Evolutionary conservation across 92 coral and sea anemone species (phyloP).

Genomic region (Paragorgia papillata): DNA sequence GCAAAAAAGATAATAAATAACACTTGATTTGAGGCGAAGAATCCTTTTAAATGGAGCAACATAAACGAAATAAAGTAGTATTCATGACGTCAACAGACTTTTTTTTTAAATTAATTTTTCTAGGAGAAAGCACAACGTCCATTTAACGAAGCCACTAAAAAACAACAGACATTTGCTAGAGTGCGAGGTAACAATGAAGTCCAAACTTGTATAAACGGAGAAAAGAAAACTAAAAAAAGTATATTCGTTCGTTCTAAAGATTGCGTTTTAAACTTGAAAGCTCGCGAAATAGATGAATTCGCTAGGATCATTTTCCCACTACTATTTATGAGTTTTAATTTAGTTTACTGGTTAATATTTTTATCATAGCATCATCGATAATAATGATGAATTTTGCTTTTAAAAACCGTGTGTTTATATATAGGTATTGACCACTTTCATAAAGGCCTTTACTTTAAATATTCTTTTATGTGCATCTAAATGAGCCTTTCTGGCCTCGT

Average conservation of each 20-base stretch:
- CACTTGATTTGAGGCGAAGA: too few species aligned
- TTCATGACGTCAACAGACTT: too few species aligned
- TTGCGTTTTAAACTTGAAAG: constrained; percentile 49
- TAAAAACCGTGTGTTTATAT: too few species aligned
- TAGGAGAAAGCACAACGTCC: constrained; percentile 63
- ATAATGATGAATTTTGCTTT: too few species aligned
- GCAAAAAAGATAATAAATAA: too few species aligned
- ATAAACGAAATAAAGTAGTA: too few species aligned
- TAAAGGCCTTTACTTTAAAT: too few species aligned
- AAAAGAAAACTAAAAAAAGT: constrained; percentile 50
- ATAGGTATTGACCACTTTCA: too few species aligned
- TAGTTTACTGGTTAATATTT: constrained; percentile 64
- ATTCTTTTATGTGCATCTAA: too few species aligned
- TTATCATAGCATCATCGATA: constrained; percentile 8
- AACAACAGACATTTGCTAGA: constrained; percentile 25
- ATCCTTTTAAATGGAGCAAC: too few species aligned
- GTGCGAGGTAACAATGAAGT: constrained; percentile 8
- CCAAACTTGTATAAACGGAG: constrained; percentile 32
- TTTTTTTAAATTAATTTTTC: too few species aligned
- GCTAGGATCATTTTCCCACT: constrained; percentile 85
- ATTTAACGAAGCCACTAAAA: constrained; percentile 44
- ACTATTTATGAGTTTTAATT: constrained; percentile 68
- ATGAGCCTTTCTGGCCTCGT: too few species aligned
- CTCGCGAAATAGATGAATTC: constrained; percentile 76
- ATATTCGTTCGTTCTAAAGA: constrained; percentile 35